Conservation (phyloP, 2,888 invertebrate genomes). For the Sturmia bella region DNA sequence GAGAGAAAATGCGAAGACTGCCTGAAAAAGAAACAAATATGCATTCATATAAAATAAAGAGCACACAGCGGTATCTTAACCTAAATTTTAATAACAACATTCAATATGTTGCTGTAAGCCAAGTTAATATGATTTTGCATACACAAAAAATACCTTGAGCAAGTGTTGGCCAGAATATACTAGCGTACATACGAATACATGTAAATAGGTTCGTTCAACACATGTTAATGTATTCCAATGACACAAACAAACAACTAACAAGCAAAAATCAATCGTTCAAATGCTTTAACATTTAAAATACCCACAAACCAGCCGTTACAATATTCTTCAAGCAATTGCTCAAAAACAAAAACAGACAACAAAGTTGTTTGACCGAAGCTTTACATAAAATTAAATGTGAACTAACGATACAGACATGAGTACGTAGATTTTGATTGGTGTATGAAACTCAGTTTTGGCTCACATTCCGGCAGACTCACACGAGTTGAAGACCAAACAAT, state of each 20-base stretch:
- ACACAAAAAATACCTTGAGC: neutral
- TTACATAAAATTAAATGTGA: too few species aligned
- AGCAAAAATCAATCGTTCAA: slow-evolving; percentile 30
- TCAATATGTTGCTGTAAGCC: slow-evolving; percentile 20
- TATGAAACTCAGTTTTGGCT: too few species aligned
- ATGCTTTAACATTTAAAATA: neutral
- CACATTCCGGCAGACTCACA: too few species aligned
- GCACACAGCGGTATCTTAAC: slow-evolving; percentile 64
- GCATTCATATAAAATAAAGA: slow-evolving; percentile 48
- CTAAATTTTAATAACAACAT: slow-evolving; percentile 49
- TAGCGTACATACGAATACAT: neutral
- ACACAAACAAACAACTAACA: neutral
- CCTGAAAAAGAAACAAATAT: slow-evolving; percentile 9
- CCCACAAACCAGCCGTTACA: slow-evolving; percentile 12
- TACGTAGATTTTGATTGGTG: too few species aligned
- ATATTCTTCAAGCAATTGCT: slow-evolving; percentile 1
- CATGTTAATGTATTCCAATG: slow-evolving; percentile 18
- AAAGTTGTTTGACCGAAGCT: neutral
- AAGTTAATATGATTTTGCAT: slow-evolving; percentile 32
- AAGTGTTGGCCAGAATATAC: neutral
- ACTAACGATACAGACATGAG: too few species aligned
- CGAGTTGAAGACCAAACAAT: too few species aligned
- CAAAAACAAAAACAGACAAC: neutral
- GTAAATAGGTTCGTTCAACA: neutral
- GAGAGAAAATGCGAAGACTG: slow-evolving; percentile 3